Evolutionary conservation across 2,113 vertebrate genomes (phyloP).

Genomic region (Aspiorhynchus laticeps): DNA sequence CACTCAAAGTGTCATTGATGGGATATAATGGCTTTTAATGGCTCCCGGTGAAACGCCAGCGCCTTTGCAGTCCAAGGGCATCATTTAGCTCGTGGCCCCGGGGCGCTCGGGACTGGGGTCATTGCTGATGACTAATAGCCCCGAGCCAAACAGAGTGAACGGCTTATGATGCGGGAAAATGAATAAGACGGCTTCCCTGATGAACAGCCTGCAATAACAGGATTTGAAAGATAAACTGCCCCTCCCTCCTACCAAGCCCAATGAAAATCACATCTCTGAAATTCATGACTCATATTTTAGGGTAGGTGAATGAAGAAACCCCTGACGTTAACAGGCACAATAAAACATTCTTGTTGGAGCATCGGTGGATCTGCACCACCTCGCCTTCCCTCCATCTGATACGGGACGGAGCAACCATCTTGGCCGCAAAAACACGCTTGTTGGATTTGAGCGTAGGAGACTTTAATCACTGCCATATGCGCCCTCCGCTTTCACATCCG

Average conservation of each 20-base stretch:
- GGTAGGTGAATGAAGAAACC: constrained; percentile 37
- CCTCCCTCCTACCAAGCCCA: background rate
- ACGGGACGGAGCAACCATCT: constrained; percentile 10
- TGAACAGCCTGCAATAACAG: constrained; percentile 45
- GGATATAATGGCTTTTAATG: constrained; percentile 54
- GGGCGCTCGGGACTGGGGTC: constrained; percentile 24
- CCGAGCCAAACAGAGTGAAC: constrained; percentile 35
- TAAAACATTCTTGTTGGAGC: constrained; percentile 54
- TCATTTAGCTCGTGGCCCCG: constrained; percentile 43
- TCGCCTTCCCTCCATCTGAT: constrained; percentile 6
- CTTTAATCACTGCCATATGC: constrained; percentile 58
- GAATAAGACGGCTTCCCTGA: constrained; percentile 51
- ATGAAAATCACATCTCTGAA: constrained; percentile 48
- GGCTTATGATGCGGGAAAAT: constrained; percentile 38
- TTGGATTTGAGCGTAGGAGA: constrained; percentile 28
- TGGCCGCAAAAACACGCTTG: constrained; percentile 30
- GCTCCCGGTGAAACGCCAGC: constrained; percentile 45
- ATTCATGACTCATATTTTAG: constrained; percentile 56
- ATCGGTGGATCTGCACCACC: constrained; percentile 11
- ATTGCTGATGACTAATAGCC: constrained; percentile 53
- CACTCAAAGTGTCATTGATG: constrained; percentile 45
- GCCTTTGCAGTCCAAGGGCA: constrained; percentile 49
- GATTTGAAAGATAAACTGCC: constrained; percentile 48
- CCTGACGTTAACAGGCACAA: constrained; percentile 48
- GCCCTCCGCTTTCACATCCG: constrained; percentile 47